These are phyloP conservation scores for Rhizomys pruinosus DNA, from an alignment of 2,113 vertebrate genomes.

Conservation along the genomic window DNA sequence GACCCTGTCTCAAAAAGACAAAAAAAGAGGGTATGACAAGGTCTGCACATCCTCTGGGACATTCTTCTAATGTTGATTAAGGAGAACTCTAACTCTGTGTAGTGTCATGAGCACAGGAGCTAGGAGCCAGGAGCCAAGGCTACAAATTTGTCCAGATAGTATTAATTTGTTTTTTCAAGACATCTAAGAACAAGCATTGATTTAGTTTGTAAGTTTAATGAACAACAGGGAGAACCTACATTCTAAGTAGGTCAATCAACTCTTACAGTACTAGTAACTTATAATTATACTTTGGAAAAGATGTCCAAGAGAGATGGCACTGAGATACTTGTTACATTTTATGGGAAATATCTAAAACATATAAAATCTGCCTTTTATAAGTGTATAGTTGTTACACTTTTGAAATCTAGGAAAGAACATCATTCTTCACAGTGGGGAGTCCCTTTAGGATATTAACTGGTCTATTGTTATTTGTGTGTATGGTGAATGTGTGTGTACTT, in stretches of 20 bases:
- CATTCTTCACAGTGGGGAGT: background rate
- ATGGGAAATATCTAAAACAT: slow-evolving; percentile 21
- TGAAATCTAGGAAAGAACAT: background rate
- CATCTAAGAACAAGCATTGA: slow-evolving; percentile 66
- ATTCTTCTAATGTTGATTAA: slow-evolving; percentile 21
- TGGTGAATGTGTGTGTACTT: too few species aligned
- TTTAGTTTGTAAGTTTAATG: slow-evolving; percentile 72
- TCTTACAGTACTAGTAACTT: slow-evolving; percentile 36
- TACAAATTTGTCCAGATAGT: slow-evolving; percentile 63
- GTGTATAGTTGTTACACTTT: slow-evolving; percentile 39
- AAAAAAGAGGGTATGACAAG: slow-evolving; percentile 30
- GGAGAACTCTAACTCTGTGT: background rate
- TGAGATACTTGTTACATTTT: slow-evolving; percentile 25
- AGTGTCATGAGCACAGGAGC: slow-evolving; percentile 4
- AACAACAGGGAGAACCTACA: slow-evolving; percentile 52
- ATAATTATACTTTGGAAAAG: slow-evolving; percentile 7
- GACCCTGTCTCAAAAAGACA: too few species aligned
- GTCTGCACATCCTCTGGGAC: slow-evolving; percentile 24
- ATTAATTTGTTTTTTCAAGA: slow-evolving; percentile 71
- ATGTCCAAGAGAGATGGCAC: slow-evolving; percentile 30
- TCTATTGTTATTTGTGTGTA: background rate
- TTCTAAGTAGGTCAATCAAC: slow-evolving; percentile 62
- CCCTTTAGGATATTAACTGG: background rate
- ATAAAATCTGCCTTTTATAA: background rate
- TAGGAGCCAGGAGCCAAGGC: slow-evolving; percentile 64